phyloP scores from a whole-genome alignment of 2,797 vertebrate genomes.

The Oreortyx pictus region DNA sequence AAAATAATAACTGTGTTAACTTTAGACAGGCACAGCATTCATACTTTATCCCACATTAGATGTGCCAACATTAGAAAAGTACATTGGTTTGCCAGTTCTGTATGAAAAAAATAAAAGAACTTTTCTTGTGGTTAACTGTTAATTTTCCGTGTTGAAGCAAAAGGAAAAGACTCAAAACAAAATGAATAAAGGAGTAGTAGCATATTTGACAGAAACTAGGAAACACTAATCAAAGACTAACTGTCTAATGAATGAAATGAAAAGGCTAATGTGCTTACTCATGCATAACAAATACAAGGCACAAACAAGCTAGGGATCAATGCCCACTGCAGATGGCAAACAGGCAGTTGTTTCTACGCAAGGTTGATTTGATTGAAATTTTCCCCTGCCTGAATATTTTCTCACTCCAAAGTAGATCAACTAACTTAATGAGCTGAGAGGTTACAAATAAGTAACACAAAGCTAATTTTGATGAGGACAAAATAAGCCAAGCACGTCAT shows the following conservation, averaged over 20 bases:
- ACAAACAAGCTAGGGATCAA: conserved; percentile 71
- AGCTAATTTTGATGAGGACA: background rate
- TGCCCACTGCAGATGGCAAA: conserved; percentile 76
- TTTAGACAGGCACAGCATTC: conserved; percentile 47
- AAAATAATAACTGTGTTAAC: conserved; percentile 55
- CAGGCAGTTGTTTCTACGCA: conserved; percentile 36
- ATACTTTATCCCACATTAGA: conserved; percentile 44
- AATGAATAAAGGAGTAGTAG: conserved; percentile 61
- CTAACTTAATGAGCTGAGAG: background rate
- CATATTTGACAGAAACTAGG: conserved; percentile 67
- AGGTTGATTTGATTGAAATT: conserved; percentile 51
- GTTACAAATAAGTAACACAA: background rate
- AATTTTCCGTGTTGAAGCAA: conserved; percentile 37
- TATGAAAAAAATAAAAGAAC: conserved; percentile 46
- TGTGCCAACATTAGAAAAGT: conserved; percentile 41
- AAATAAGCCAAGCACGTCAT: background rate
- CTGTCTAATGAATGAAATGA: conserved; percentile 77
- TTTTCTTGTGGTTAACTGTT: conserved; percentile 54
- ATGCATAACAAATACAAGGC: conserved; percentile 69
- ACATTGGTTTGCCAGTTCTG: conserved; percentile 61
- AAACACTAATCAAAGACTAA: conserved; percentile 78
- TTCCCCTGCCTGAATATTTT: conserved; percentile 26
- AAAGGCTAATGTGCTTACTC: conserved; percentile 77
- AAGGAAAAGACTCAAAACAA: conserved; percentile 45
- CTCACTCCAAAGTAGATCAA: conserved; percentile 22